These are phyloP conservation scores for Amphimedon queenslandica DNA, from an alignment of 37 sponge, comb jelly and placozoan genomes.

Conservation along the genomic window DNA sequence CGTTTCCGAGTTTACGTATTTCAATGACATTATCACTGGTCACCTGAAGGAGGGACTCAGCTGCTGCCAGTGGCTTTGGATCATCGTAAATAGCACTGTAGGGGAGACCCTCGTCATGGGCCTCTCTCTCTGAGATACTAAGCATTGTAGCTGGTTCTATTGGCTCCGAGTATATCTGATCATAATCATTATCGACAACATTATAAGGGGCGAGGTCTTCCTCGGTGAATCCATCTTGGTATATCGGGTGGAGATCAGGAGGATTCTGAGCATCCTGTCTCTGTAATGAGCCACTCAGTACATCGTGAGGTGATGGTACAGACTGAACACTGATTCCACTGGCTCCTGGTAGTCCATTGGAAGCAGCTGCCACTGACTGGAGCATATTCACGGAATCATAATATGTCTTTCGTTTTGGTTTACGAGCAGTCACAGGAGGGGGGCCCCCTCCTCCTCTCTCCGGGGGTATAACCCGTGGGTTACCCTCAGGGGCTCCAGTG, in stretches of 20 bases:
- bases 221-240: slow-evolving; percentile 21
- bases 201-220: slow-evolving; percentile 5
- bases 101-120: slow-evolving; percentile 4
- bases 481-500: slow-evolving; percentile 39
- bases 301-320: slow-evolving; percentile 51
- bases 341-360: background rate
- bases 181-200: slow-evolving; percentile 30
- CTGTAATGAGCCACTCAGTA: slow-evolving; percentile 53
- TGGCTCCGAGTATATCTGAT: slow-evolving; percentile 66
- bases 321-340: slow-evolving; percentile 13
- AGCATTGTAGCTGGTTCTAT: slow-evolving; percentile 58
- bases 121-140: background rate
- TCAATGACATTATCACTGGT: slow-evolving; percentile 40
- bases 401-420: slow-evolving; percentile 1
- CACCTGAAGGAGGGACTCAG: slow-evolving; percentile 18
- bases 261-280: slow-evolving; percentile 1
- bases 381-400: slow-evolving; percentile 34
- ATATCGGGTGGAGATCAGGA: slow-evolving; percentile 53
- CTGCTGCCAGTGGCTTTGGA: slow-evolving; percentile 20
- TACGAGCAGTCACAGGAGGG: background rate
- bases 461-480: background rate
- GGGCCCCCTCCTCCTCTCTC: background rate
- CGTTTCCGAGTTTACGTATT: slow-evolving; percentile 52
- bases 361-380: too few relatives aligned
- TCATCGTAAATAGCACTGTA: slow-evolving; percentile 70